Base-by-base conservation (phyloP, 2,888 invertebrate species). In the Phortica okadai region DNA sequence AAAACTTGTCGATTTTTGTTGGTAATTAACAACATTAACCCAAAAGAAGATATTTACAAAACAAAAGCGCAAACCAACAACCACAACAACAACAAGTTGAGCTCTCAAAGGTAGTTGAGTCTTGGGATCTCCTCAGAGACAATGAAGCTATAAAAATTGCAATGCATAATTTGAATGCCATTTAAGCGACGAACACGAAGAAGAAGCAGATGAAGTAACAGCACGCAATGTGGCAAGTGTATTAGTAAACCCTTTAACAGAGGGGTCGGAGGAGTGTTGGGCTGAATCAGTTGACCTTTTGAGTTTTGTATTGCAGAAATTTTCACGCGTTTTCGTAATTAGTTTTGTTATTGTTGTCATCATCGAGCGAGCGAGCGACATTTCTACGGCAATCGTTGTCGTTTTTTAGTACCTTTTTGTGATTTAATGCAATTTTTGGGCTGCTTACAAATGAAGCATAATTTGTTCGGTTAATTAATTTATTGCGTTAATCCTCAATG, bases 71-170 rank as follows among this genome's bases (percentile, higher is more conserved):
- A 25, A 62, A 62, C 10, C 6, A 59, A 7, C 21, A 59, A 59
- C 11, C 6, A 59, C 6, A 50, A 50, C 10, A n/a, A n/a, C 21
- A 25, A 62, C n/a, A 21, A 11, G 62, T 62, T 6, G 10, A 8
- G 16, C 25, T 3, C n/a, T 16, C 59, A 59, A 59, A 21, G 59
- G 25, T 5, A 5, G 21, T 16, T n/a, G 59, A 25, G 25, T 21
- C 8, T 16, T 59, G 59, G 21, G 25, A 62, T 16, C 25, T 62
- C 1, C 8, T 62, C 25, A 16, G 8, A 79, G 86, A 88, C 86
- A 86, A 86, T 88, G 86, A 88, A 87, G 88, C 87, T 83, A 86
- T 86, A 86, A 86, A 86, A 86, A 86, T 86, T 88, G 88, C 88
- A 87, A 84, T 87, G 87, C 87, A 85, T 85, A 86, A 85, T 88